Base-by-base conservation (phyloP, 2,888 invertebrate species). In the Celastrina argiolus region DNA sequence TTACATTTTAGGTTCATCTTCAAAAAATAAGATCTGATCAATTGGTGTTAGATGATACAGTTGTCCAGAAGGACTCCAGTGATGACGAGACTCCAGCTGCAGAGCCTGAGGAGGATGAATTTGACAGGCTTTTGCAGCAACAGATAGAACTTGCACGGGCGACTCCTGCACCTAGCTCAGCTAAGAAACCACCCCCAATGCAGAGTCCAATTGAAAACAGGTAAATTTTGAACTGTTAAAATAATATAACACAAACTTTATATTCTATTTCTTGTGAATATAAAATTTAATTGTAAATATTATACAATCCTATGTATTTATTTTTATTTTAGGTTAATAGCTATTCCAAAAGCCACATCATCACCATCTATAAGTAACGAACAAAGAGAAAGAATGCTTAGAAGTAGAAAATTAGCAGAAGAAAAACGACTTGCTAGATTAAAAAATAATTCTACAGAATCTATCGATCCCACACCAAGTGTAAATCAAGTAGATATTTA, bases 311-410 rank as follows among this genome's bases (percentile, higher is more conserved):
- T 14, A 14, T 10, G 16, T 45, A 34, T n/a, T n/a, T 16, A 16
- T 34, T 66, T 61, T 18, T 22, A 69, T 82, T 81, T n/a, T 76
- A 90, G 89, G 68, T 74, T 82, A 56, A 66, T 81, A 14, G 73
- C 74, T 56, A 79, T 82, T 76, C 85, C 85, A 1, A 89, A 87
- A 80, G 84, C 81, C 2, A 81, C 83, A n/a, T 87, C 88, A n/a
- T 91, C 89, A 0, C 88, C 88, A 0, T 89, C 89, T 6, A 89
- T 91, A 58, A 91, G 80, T 42, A 92, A 94, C 1, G 96, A 94
- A 70, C 93, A 94, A 75, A 91, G 92, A 72, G 93, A 94, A 65
- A 92, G 94, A 75, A 94, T 96, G 83, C 92, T 95, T 28, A 92
- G 92, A 72, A 96, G 96, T 77, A 91, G 94, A 64, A 88, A 90